Conservation (phyloP, 92 coral and sea anemone species). For the Galaxea fascicularis region DNA sequence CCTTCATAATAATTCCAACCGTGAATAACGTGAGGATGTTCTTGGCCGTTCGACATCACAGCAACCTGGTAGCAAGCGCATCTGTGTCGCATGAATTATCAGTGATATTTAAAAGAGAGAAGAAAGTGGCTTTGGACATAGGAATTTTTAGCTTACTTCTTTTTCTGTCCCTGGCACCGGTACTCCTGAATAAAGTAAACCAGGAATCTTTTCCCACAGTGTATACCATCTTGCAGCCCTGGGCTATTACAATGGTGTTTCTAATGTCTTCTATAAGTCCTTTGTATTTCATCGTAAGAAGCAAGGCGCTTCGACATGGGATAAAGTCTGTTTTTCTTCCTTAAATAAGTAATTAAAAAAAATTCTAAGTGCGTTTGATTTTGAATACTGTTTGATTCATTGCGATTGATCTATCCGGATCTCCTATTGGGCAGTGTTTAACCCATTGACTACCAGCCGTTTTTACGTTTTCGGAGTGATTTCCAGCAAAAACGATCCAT, state of each 20-base stretch:
- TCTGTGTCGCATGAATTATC: neutral
- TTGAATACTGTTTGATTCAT: no score
- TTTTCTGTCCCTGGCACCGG: constrained; percentile 11
- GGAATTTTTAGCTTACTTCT: neutral
- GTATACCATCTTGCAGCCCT: neutral
- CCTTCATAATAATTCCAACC: neutral
- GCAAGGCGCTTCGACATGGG: constrained; percentile 1
- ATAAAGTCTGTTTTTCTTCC: neutral
- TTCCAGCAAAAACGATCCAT: no score
- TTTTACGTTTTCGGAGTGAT: no score
- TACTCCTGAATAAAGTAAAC: neutral
- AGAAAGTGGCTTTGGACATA: constrained; percentile 9
- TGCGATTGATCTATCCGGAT: no score
- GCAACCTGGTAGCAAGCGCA: neutral
- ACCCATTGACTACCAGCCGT: no score
- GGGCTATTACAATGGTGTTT: constrained; percentile 17
- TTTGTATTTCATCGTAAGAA: neutral
- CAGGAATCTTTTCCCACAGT: neutral
- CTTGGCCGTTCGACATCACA: constrained; percentile 3
- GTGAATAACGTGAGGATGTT: constrained; percentile 1
- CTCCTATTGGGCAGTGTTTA: no score
- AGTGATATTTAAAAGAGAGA: constrained; percentile 1
- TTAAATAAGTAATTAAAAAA: no score
- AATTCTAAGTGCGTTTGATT: no score
- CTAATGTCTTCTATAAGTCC: constrained; percentile 19